Evolutionary conservation across 2,888 invertebrate species (phyloP).

Genomic region (Suillia variegata): DNA sequence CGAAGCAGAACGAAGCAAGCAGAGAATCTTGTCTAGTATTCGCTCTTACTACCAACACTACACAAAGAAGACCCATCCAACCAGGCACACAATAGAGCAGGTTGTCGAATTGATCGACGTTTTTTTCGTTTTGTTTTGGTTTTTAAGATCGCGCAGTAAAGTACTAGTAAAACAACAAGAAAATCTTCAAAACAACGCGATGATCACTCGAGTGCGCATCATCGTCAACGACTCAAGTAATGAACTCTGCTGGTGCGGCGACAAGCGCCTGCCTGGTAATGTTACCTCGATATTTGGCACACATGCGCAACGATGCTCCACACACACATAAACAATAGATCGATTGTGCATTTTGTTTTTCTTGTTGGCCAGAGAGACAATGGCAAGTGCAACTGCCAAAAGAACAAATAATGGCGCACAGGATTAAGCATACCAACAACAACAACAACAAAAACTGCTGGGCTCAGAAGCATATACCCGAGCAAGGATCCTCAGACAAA

Average conservation of each 20-base stretch:
- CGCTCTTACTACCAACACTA: neutral
- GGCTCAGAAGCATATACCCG: neutral
- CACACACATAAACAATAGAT: neutral
- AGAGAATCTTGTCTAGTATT: neutral
- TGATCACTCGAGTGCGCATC: neutral
- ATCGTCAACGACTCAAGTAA: too few relatives aligned
- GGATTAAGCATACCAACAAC: neutral
- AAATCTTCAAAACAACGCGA: too few relatives aligned
- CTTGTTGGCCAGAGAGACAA: neutral
- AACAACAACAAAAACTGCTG: too few relatives aligned
- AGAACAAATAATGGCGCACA: neutral
- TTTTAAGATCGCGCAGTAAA: neutral
- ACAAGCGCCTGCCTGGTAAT: too few relatives aligned
- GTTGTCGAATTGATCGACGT: neutral
- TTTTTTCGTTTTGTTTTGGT: too few relatives aligned
- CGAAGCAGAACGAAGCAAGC: too few relatives aligned
- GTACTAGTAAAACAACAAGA: neutral
- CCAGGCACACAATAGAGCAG: neutral
- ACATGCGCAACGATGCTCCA: neutral
- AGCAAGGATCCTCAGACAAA: neutral
- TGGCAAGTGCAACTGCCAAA: slow-evolving; percentile 1
- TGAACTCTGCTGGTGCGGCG: too few relatives aligned
- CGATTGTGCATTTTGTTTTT: neutral
- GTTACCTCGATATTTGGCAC: too few relatives aligned
- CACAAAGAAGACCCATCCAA: neutral